Conservation (phyloP, 1,140 invertebrate species). For the Eulimnadia texana region DNA sequence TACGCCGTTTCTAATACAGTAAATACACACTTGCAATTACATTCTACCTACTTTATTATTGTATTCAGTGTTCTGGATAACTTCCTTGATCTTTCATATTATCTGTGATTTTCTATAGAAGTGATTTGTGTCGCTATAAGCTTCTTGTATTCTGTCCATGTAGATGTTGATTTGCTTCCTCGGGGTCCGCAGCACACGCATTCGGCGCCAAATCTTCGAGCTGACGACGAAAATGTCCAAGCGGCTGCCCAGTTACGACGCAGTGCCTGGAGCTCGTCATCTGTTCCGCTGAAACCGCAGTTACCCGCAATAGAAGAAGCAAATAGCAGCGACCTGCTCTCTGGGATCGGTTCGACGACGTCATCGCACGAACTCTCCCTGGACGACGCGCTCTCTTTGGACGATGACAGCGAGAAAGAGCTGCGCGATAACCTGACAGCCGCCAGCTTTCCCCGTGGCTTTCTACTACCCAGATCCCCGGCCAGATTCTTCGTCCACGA, state of each 20-base stretch:
- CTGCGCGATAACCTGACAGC: neutral
- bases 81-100: too few relatives aligned
- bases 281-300: neutral
- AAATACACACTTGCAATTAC: too few relatives aligned
- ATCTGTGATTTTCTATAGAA: too few relatives aligned
- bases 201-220: slow-evolving; percentile 13
- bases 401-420: slow-evolving; percentile 7
- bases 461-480: slow-evolving; percentile 15
- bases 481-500: slow-evolving; percentile 16
- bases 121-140: too few relatives aligned
- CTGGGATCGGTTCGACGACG: slow-evolving; percentile 16
- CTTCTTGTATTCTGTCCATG: slow-evolving; percentile 6
- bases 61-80: too few relatives aligned
- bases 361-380: slow-evolving; percentile 2
- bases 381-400: slow-evolving; percentile 11
- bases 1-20: too few relatives aligned
- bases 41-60: too few relatives aligned
- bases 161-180: neutral
- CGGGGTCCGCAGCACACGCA: slow-evolving; percentile 2
- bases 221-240: neutral
- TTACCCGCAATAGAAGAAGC: neutral
- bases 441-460: slow-evolving; percentile 2
- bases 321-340: slow-evolving; percentile 8
- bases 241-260: neutral
- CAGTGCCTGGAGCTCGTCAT: neutral